Evolutionary conservation across 2,888 invertebrate genomes (phyloP), one percentile per base, ranked within the genome.

Genomic region (Oscheius onirici): DNA sequence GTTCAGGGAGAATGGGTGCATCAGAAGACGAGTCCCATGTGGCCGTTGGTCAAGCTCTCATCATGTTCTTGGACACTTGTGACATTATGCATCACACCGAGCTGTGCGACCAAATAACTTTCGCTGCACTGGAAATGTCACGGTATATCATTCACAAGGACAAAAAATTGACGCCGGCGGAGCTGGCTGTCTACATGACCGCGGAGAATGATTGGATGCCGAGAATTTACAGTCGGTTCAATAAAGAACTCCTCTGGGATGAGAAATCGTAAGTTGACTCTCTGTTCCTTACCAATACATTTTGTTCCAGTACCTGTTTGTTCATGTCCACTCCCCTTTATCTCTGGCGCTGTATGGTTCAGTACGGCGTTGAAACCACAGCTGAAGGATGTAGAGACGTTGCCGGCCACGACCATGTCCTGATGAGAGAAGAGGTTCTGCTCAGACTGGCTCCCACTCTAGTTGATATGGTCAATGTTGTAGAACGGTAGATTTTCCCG

Each of bases 331-430:
- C 24, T 15, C 17, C 20, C 20, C 51, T 51, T 8, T 51, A 51
- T 20, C 51, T 51, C 20, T 51, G 51, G 51, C 51, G 51, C 20
- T 51, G 51, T 20, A 51, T 51, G 17, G 51, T 51, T 2, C 51
- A 51, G 8, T 51, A 51, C 8, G 20, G 51, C 8, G 2, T 22
- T 2, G 10, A 20, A 24, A 20, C 20, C 11, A 51, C 51, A 24
- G 20, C n/a, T 3, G 22, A 20, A 20, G 51, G 51, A 2, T 34
- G 34, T 8, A 34, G 8, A 34, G 34, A 34, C 34, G 34, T 11
- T 20, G 20, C 20, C 51, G 51, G 51, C 3, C 34, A 51, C 20
- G 51, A 51, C 8, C 11, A 51, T 20, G 51, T 11, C 3, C 10
- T 11, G 2, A 17, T 51, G 51, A 51, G 51, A 51, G 51, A 51